phyloP scores from a whole-genome alignment of 2,797 vertebrate species.

The Emys orbicularis region DNA sequence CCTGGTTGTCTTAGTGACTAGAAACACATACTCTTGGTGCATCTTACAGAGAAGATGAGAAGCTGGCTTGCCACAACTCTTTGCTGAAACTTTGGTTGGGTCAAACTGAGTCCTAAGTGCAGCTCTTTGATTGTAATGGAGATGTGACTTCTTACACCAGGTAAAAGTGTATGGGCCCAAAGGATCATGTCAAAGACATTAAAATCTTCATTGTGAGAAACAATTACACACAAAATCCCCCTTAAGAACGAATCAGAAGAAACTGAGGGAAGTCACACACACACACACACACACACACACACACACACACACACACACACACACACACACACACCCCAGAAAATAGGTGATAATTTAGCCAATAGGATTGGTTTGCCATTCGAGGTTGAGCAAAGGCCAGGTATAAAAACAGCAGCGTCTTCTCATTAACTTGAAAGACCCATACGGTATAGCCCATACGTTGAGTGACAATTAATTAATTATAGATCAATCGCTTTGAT shows the following conservation, averaged over 20 bases:
- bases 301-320: not conserved
- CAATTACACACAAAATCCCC: not conserved
- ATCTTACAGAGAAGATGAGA: not conserved
- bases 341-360: conserved; percentile 21
- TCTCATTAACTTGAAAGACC: not conserved
- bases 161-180: not conserved
- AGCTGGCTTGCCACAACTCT: not conserved
- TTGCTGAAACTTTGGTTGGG: not conserved
- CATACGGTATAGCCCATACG: not conserved
- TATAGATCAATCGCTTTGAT: conserved; percentile 24
- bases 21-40: fast-evolving
- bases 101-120: not conserved
- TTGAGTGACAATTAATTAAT: conserved; percentile 5
- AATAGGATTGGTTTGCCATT: not conserved
- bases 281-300: not conserved
- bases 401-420: not conserved
- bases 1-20: not conserved
- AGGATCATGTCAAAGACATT: not conserved
- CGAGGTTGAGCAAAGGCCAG: not conserved
- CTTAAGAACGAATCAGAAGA: conserved; percentile 7
- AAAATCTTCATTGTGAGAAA: conserved; percentile 27
- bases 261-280: not conserved
- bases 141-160: not conserved
- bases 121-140: not conserved
- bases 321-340: not conserved